A percentile compares a stretch with the other conserved stretches of the same genome.
These are phyloP conservation scores for Heliconius eleuchia DNA, from an alignment of 1,140 invertebrate genomes.

Conservation along the genomic window DNA sequence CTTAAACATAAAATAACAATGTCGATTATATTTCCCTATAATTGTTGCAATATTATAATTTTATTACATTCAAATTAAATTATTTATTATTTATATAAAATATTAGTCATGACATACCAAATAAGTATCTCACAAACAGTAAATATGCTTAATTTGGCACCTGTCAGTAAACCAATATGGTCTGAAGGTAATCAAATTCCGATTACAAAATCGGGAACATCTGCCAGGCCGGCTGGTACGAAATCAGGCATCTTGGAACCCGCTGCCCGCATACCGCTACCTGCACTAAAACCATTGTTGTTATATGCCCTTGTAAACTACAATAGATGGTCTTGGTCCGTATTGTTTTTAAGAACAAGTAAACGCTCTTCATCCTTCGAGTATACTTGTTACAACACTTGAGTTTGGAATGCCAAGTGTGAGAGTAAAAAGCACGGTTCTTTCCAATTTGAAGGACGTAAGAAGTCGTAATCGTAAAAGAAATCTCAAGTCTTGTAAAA, in stretches of 20 bases:
- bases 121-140: neutral
- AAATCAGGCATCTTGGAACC: conserved; percentile 62
- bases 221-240: conserved; percentile 60
- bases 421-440: conserved; percentile 27
- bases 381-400: conserved; percentile 53
- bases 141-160: conserved; percentile 15
- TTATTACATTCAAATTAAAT: neutral
- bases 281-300: conserved; percentile 65
- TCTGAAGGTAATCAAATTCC: conserved; percentile 39
- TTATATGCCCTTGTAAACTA: conserved; percentile 48
- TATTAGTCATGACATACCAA: neutral
- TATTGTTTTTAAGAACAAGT: conserved; percentile 66
- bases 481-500: neutral
- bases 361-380: conserved; percentile 52
- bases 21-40: neutral
- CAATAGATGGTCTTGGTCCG: conserved; percentile 65
- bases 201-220: conserved; percentile 48
- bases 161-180: conserved; percentile 29
- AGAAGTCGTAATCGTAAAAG: conserved; percentile 5
- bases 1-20: neutral
- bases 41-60: neutral
- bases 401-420: conserved; percentile 49
- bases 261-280: conserved; percentile 74
- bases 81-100: neutral
- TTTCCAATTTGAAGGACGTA: conserved; percentile 16